These are phyloP conservation scores for Magallana gigas DNA, from an alignment of 1,140 invertebrate species.

Conservation along the genomic window DNA sequence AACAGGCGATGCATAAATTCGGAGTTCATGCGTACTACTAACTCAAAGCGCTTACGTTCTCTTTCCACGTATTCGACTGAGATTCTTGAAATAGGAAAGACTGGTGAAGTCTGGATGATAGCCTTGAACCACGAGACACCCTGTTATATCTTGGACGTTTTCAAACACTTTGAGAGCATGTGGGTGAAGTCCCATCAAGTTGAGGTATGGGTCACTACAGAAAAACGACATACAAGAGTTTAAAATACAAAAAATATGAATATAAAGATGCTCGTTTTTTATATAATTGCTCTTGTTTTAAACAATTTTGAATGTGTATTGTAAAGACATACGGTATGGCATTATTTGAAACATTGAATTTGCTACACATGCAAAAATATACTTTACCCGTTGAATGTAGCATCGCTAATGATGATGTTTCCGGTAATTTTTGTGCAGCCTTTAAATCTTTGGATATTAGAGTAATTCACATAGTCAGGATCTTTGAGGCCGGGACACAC, in stretches of 20 bases:
- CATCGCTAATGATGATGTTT: slow-evolving; percentile 40
- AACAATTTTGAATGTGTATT: too few species aligned
- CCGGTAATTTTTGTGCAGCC: slow-evolving; percentile 49
- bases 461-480: slow-evolving; percentile 49
- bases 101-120: slow-evolving; percentile 47
- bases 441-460: slow-evolving; percentile 33
- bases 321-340: too few species aligned
- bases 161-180: slow-evolving; percentile 44
- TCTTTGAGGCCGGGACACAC: slow-evolving; percentile 39
- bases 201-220: slow-evolving; percentile 48
- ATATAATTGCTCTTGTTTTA: too few species aligned
- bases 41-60: slow-evolving; percentile 28
- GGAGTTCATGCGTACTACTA: background rate
- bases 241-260: background rate
- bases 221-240: background rate
- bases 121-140: slow-evolving; percentile 49
- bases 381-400: slow-evolving; percentile 45
- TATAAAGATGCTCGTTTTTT: too few species aligned
- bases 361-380: too few species aligned
- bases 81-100: slow-evolving; percentile 50
- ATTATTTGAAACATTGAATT: too few species aligned
- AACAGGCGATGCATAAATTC: too few species aligned
- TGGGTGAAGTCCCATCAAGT: slow-evolving; percentile 50
- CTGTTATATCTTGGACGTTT: slow-evolving; percentile 45
- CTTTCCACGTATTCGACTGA: slow-evolving; percentile 46